Base-by-base conservation (phyloP, 2,113 vertebrate species). In the Rattus norvegicus region DNA sequence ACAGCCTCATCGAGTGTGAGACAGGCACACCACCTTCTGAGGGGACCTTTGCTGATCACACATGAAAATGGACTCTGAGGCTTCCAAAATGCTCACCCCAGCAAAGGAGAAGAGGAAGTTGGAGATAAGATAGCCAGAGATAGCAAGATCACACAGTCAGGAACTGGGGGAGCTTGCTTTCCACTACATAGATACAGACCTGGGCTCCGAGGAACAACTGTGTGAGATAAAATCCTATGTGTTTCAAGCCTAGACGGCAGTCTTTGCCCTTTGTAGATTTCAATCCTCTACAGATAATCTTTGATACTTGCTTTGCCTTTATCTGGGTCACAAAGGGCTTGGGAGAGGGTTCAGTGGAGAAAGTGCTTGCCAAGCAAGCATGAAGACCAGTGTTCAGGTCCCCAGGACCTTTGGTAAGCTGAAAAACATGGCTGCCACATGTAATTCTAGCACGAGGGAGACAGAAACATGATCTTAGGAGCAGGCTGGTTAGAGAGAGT, bases 1-100 rank as follows among this genome's bases (percentile, higher is more conserved):
- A 92, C 91, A 28, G 75, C 17, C 59, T 54, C 52, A 54, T 54
- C 52, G 7, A 11, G 52, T 5, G 52, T 54, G 52, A 54, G 11
- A 54, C n/a, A 4, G 13, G 72, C 36, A 2, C 7, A 0, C 91
- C 59, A 2, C 95, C 86, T 95, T 47, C 90, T 10, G 5, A 87
- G 72, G 69, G 69, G 28, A 49, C 36, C 83, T 97, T 28, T 91
- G 72, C 72, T 1, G 77, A 22, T 43, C 92, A 63, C 2, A 76
- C 6, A 54, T 91, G 22, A n/a, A 72, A 83, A 56, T 26, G 0
- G 0, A 33, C 20, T 28, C 0, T 0, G 5, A 36, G 8, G 39
- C n/a, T 91, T 43, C 69, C 69, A 1, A 5, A n/a, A 2, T 3
- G 9, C 83, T 76, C 2, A 11, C 81, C 59, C 0, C 8, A 80